These are phyloP conservation scores for Ascaphus truei DNA, from an alignment of 2,113 vertebrate species.

Conservation along the genomic window DNA sequence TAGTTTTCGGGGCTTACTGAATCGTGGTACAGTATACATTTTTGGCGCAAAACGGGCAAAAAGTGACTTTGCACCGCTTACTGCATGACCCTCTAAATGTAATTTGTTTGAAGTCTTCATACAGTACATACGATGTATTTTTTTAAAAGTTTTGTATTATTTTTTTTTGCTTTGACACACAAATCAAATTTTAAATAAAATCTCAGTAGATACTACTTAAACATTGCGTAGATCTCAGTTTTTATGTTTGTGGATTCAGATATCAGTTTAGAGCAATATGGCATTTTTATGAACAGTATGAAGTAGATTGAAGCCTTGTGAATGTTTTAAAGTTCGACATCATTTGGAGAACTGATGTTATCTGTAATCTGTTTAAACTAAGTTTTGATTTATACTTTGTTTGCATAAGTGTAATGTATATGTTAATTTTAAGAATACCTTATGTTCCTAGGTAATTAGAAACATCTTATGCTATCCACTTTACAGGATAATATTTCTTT, in stretches of 20 bases:
- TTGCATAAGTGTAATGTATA: conserved; percentile 3
- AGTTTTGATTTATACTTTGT: conserved; percentile 9
- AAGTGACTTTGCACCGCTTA: too few species aligned
- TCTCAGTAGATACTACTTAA: neutral
- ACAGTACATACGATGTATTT: too few species aligned
- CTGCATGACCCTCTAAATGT: too few species aligned
- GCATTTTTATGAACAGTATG: neutral
- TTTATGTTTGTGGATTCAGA: neutral
- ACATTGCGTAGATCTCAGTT: neutral
- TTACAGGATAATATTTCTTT: neutral
- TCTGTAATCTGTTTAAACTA: conserved; percentile 3
- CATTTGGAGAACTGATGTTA: neutral
- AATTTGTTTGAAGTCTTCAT: too few species aligned
- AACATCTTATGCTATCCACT: neutral
- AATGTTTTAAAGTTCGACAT: neutral
- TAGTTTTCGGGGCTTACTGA: too few species aligned
- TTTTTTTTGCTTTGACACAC: too few species aligned
- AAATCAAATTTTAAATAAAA: too few species aligned
- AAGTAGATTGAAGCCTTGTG: neutral
- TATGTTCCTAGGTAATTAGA: neutral
- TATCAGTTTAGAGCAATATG: neutral
- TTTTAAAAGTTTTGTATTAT: too few species aligned
- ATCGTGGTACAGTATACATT: too few species aligned
- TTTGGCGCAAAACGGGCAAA: too few species aligned
- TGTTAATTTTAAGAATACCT: neutral